These are phyloP conservation scores for Beaufortia kweichowensis DNA, from an alignment of 2,113 vertebrate genomes.

Conservation along the genomic window DNA sequence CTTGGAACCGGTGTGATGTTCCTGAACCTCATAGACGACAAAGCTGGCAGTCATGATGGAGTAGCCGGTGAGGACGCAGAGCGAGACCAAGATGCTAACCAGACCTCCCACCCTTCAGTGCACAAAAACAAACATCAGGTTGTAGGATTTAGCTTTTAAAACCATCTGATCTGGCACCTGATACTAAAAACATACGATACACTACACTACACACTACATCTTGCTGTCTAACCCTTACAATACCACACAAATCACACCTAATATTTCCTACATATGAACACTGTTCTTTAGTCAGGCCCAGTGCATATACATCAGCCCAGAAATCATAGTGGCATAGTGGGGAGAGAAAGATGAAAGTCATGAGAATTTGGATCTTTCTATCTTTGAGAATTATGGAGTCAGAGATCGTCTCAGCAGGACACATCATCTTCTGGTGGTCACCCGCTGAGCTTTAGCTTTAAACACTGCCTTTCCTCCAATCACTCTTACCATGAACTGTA, in stretches of 20 bases:
- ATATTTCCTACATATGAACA: slow-evolving; percentile 5
- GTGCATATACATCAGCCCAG: background rate
- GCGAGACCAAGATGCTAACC: slow-evolving; percentile 84
- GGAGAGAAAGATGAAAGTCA: slow-evolving; percentile 29
- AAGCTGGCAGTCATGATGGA: slow-evolving; percentile 93
- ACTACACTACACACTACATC: background rate
- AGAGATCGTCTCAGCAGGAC: slow-evolving; percentile 25
- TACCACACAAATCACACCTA: background rate
- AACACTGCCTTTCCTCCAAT: slow-evolving; percentile 12
- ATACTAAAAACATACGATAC: background rate
- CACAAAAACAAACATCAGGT: background rate
- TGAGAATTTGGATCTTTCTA: slow-evolving; percentile 16
- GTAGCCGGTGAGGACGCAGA: slow-evolving; percentile 89
- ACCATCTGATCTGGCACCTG: background rate
- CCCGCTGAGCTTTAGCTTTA: slow-evolving; percentile 19
- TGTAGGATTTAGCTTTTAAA: background rate
- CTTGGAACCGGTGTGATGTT: slow-evolving; percentile 89
- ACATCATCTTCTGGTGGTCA: background rate
- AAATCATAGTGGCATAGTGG: background rate
- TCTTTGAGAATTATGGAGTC: background rate
- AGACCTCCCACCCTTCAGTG: slow-evolving; percentile 79
- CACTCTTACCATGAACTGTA: background rate
- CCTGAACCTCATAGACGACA: slow-evolving; percentile 88
- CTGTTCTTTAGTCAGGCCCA: slow-evolving; percentile 1
- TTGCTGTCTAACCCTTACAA: slow-evolving; percentile 7